A percentile compares a stretch with the other conserved stretches of the same genome.
phyloP scores from a whole-genome alignment of 2,797 vertebrate genomes.

The Mormyrus hasselquistii region DNA sequence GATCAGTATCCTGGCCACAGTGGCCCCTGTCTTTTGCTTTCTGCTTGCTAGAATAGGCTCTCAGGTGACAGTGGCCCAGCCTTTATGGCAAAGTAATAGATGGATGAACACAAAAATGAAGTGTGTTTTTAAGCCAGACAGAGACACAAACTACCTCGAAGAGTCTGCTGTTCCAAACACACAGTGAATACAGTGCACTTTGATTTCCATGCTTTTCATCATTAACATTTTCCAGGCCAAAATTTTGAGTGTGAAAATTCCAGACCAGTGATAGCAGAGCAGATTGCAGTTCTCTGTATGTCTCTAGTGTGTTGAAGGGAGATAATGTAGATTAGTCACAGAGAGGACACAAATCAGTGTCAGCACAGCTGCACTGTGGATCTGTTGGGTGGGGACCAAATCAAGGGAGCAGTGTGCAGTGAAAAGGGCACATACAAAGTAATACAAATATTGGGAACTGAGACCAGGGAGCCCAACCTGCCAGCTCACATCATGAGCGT shows the following conservation, averaged over 20 bases:
- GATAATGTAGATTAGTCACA: constrained; percentile 20
- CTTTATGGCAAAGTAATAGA: background rate
- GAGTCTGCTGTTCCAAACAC: background rate
- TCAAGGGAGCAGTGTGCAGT: background rate
- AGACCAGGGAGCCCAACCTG: background rate
- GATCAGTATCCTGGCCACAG: background rate
- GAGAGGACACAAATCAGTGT: constrained; percentile 3
- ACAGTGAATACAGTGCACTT: background rate
- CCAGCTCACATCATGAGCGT: background rate
- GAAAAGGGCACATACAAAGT: constrained; percentile 3
- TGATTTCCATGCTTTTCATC: background rate
- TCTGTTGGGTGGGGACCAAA: background rate
- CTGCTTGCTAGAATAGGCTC: background rate
- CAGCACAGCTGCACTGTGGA: constrained; percentile 5
- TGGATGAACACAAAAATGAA: background rate
- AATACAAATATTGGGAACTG: constrained; percentile 4
- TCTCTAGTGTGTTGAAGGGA: constrained; percentile 3
- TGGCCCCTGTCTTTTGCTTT: background rate
- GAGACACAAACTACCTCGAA: background rate
- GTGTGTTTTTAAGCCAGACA: background rate
- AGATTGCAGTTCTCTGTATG: background rate
- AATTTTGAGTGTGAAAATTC: background rate
- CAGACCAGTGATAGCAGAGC: background rate
- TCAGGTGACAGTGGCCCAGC: background rate
- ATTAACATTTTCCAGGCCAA: background rate